Evolutionary conservation across 2,888 invertebrate species (phyloP), one percentile per base, ranked within the genome.

Genomic region (Arge pagana): DNA sequence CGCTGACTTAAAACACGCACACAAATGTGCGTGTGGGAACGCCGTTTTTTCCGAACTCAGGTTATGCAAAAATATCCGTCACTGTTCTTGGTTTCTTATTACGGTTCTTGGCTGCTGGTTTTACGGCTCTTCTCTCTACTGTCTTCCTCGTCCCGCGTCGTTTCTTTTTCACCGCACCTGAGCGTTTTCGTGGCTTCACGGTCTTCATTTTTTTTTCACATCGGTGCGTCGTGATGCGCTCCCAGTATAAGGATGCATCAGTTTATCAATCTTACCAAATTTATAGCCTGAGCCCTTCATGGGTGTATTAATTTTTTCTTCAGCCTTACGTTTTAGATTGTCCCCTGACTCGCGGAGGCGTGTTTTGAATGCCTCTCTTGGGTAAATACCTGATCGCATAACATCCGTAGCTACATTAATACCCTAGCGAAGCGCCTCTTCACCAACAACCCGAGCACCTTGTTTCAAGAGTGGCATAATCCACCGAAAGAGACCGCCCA

Each of bases 1-100:
- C 54, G 61, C 57, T 1, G 52, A 53, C 37, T 62, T 60, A 2
- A 52, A 36, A 48, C 61, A 60, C 42, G 62, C 63, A 52, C 59
- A 55, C 19, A 55, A 59, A 11, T 54, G 51, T 7, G 53, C 23
- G 40, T 61, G 59, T 30, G 59, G 16, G 48, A 59, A 61, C 2
- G 63, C 54, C 63, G 59, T 63, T 24, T 24, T 18, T 10, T n/a
- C n/a, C n/a, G n/a, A n/a, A 15, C 24, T 40, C 23, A 8, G 24
- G 23, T 13, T 23, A 26, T 13, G 24, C 40, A 40, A 40, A 40
- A 8, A 40, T 40, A 13, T 40, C 40, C 13, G 40, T 24, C 8
- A 40, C 15, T 4, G 24, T 7, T 6, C 40, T n/a, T n/a, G n/a
- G 40, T n/a, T 28, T 28, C 10, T 26, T 41, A 1, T 23, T 28